Base-by-base conservation (phyloP, 2,113 vertebrate species). In the Dipodomys merriami region DNA sequence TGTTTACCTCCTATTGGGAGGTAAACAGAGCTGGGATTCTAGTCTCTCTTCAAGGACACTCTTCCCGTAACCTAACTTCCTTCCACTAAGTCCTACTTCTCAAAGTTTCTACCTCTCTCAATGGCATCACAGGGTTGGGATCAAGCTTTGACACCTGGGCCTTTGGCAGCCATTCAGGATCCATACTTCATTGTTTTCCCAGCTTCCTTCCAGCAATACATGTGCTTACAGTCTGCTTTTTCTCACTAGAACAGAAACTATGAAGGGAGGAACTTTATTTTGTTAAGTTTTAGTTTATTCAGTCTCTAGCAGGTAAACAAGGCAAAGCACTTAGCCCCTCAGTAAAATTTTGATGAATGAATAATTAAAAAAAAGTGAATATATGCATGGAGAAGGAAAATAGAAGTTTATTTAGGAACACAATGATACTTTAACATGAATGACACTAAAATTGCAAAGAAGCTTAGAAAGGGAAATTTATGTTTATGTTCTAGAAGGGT, bases 381-480 rank as follows among this genome's bases (percentile, higher is more conserved):
- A 25, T 86, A 74, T 23, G 12, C 83, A 83, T n/a, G 35, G 10
- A 23, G 35, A 83, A 81, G 20, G 30, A 71, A 16, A 35, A 83
- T 74, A 60, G 27, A 91, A 60, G 33, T 92, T n/a, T 82, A 60
- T 89, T 78, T 91, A 64, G 83, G 19, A 90, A 46, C 0, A 4
- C 80, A 67, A 8, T 46, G 27, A 16, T 65, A 69, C 13, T 91
- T 82, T 86, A 93, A 68, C 81, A 79, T 85, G 68, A 93, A 83
- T 49, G 8, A 73, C 82, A 69, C 33, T 20, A 22, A 85, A 30
- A 64, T 91, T 83, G 60, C 64, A 93, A 86, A 33, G 67, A 85
- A 74, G 88, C 25, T 88, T 90, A 67, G 65, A 64, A 88, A 90
- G 30, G 83, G 60, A 81, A 85, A 73, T 88, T 85, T 93, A 60